Evolutionary conservation across 2,113 vertebrate species (phyloP), one percentile per base, ranked within the genome.

Genomic region (Bubo scandiacus): DNA sequence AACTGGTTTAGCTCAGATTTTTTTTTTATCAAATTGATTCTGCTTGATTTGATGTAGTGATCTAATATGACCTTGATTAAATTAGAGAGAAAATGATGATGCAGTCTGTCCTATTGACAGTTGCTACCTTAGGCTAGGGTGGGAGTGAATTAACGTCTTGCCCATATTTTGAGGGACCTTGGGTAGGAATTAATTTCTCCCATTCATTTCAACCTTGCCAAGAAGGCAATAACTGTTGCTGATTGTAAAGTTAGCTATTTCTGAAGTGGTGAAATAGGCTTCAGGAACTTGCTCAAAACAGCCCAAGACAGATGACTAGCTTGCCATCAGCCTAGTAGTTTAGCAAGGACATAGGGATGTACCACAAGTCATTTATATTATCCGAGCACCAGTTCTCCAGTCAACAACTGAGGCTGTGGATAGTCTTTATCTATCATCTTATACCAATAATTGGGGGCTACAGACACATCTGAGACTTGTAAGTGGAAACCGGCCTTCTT

Each of bases 31-130:
- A 77, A 23, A 89, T 85, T 92, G 91, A 94, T 77, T 87, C 70
- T 91, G 43, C 54, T 85, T 96, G 92, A 92, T 94, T 94, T 91
- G 86, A 82, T 88, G 73, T 88, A 96, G 84, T 87, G 77, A 90
- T 91, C 92, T 96, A 92, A 90, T 80, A 68, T 40, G 84, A 75
- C 84, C 81, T 95, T 91, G 91, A 95, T 96, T 94, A 91, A 92
- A 95, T 94, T 89, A 94, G 73, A 82, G 84, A 65, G 77, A 86
- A 95, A 94, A 94, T 70, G 91, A 89, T 94, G 91, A 94, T 95
- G 73, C 62, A 85, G 83, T 22, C 81, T 92, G 45, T 91, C 62
- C 89, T 94, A 91, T 89, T 96, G 94, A 90, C 89, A 82, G 70
- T 62, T 85, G 49, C 38, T 87, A 70, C 74, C 66, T 66, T 66